These are phyloP conservation scores for Chloroceryle inda DNA, from an alignment of 2,797 vertebrate species.

Conservation along the genomic window DNA sequence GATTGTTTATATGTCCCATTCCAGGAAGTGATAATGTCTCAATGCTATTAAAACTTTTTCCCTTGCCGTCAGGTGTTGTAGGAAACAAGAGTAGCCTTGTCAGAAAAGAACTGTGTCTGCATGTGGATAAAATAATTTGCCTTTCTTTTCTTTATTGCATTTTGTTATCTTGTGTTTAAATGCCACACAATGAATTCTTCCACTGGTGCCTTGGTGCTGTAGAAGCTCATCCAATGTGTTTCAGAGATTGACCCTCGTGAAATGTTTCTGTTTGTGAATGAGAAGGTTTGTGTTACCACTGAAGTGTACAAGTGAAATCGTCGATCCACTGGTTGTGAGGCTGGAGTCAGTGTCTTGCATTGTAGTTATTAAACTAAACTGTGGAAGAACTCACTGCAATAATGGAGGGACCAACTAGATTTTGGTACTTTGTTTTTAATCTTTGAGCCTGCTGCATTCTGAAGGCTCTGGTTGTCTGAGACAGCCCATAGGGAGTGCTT, in stretches of 20 bases:
- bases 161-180: not conserved
- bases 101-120: not conserved
- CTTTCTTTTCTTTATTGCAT: not conserved
- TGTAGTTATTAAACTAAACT: not conserved
- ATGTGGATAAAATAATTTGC: not conserved
- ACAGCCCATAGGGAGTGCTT: rapidly evolving
- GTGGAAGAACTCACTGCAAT: not conserved
- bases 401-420: not conserved
- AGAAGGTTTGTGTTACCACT: not conserved
- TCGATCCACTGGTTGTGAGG: not conserved
- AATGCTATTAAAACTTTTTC: not conserved
- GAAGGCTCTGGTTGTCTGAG: not conserved
- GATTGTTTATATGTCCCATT: not conserved
- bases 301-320: rapidly evolving
- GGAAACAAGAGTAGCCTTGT: not conserved
- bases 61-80: not conserved
- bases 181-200: not conserved
- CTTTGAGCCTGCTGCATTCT: not conserved
- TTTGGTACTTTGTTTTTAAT: not conserved
- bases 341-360: not conserved
- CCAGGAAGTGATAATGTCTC: not conserved
- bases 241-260: not conserved
- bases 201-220: not conserved
- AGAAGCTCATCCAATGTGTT: not conserved
- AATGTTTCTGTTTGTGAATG: not conserved